A percentile compares a stretch with the other conserved stretches of the same genome.
Conservation (phyloP, 2,888 invertebrate genomes). For the Rhabditophanes sp. region DNA sequence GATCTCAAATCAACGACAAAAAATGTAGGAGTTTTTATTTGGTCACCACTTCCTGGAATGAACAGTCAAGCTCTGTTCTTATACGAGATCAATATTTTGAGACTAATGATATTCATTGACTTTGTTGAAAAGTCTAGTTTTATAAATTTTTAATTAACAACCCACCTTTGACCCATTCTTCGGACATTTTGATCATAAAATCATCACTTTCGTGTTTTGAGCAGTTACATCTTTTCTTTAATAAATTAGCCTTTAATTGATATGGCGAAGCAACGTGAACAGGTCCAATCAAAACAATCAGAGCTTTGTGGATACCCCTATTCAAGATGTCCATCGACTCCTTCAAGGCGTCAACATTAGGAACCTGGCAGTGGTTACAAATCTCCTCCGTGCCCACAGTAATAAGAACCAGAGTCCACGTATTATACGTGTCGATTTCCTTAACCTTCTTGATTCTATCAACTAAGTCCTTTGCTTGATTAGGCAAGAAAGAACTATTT, state of each 20-base stretch:
- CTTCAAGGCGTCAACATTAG: constrained; percentile 20
- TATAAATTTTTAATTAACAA: background rate
- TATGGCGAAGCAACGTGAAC: constrained; percentile 36
- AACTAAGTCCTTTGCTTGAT: constrained; percentile 27
- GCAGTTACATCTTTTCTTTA: constrained; percentile 27
- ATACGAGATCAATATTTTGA: background rate
- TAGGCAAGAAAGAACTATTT: constrained; percentile 25
- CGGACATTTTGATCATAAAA: constrained; percentile 17
- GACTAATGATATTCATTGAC: background rate
- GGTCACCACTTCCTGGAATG: constrained; percentile 25
- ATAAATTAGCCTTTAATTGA: constrained; percentile 27
- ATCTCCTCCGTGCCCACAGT: constrained; percentile 36
- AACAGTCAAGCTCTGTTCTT: constrained; percentile 20
- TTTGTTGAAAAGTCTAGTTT: background rate
- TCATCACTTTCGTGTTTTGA: constrained; percentile 9
- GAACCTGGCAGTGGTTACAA: constrained; percentile 26
- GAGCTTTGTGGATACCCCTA: constrained; percentile 20
- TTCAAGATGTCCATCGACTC: constrained; percentile 21
- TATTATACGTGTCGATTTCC: constrained; percentile 5
- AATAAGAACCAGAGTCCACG: constrained; percentile 30
- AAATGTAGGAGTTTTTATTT: constrained; percentile 18
- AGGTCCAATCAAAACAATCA: constrained; percentile 34
- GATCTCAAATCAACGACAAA: no score
- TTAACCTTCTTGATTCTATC: constrained; percentile 14
- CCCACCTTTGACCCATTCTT: constrained; percentile 14